A percentile compares a stretch with the other conserved stretches of the same genome.
phyloP scores from a whole-genome alignment of 1,140 invertebrate genomes.

The Sitophilus oryzae region DNA sequence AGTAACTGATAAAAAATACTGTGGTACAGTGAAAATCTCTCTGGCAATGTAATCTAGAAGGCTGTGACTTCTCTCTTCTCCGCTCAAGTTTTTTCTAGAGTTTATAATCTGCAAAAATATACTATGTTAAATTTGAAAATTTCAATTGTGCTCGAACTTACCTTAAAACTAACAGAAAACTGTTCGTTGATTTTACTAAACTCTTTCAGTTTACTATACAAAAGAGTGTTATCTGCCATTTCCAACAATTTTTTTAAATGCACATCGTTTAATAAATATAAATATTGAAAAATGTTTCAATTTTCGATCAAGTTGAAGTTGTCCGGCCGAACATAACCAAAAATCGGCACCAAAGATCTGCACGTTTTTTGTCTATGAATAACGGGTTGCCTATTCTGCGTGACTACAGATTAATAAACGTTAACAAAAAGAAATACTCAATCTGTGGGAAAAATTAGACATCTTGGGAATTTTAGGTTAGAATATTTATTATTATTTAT shows the following conservation, averaged over 20 bases:
- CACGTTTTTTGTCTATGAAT: no score
- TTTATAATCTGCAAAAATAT: conserved; percentile 10
- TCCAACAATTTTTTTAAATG: no score
- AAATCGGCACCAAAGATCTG: no score
- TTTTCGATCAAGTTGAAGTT: no score
- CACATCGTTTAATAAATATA: no score
- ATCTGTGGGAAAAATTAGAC: no score
- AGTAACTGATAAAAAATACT: conserved; percentile 29
- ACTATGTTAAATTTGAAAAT: conserved; percentile 14
- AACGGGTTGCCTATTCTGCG: no score
- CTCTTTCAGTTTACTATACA: conserved; percentile 22
- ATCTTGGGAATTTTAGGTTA: neutral
- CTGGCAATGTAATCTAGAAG: conserved; percentile 27
- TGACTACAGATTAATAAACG: no score
- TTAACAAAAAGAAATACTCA: no score
- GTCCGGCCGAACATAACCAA: no score
- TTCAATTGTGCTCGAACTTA: conserved; percentile 8
- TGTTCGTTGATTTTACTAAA: conserved; percentile 31
- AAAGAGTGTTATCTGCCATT: conserved; percentile 9
- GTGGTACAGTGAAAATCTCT: conserved; percentile 29
- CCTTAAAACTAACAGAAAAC: conserved; percentile 27
- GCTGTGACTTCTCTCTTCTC: conserved; percentile 11
- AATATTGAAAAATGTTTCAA: no score
- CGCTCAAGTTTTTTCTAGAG: conserved; percentile 9
- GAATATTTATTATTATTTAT: neutral